Conservation (phyloP, 2,888 invertebrate genomes). For the Drosophila picticornis region DNA sequence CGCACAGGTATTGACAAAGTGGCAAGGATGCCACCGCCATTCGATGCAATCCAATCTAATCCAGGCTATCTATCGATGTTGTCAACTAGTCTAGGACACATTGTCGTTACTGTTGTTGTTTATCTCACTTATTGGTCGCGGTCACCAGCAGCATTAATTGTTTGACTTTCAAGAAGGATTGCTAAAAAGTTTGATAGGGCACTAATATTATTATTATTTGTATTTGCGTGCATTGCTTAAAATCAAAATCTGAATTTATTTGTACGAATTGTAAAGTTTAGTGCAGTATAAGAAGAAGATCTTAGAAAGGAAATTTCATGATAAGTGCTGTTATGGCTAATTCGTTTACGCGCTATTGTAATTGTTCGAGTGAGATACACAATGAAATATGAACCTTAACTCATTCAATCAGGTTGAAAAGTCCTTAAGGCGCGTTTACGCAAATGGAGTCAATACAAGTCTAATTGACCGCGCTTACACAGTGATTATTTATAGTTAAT, state of each 20-base stretch:
- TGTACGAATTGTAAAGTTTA: not conserved
- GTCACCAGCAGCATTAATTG: slow-evolving; percentile 16
- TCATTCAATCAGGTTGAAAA: not conserved
- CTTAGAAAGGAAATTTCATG: not conserved
- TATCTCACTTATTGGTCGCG: slow-evolving; percentile 19
- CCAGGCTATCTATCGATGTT: slow-evolving; percentile 61
- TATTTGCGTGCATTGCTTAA: too few relatives aligned
- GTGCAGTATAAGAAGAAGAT: not conserved
- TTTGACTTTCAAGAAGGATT: not conserved
- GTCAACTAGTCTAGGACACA: slow-evolving; percentile 69
- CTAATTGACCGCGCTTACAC: not conserved
- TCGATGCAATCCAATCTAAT: not conserved
- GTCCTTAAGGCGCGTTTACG: not conserved
- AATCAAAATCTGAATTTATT: not conserved
- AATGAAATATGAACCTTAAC: not conserved
- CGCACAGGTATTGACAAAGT: slow-evolving; percentile 66
- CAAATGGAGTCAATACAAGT: not conserved
- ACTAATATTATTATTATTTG: not conserved
- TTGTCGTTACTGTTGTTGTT: slow-evolving; percentile 59
- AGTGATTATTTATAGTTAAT: too few relatives aligned
- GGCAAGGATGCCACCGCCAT: not conserved
- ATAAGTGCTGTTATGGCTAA: not conserved
- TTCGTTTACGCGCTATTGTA: not conserved
- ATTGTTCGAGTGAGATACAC: not conserved
- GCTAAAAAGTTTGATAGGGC: not conserved